phyloP scores from a whole-genome alignment of 2,113 vertebrate species.

The Prionailurus viverrinus region DNA sequence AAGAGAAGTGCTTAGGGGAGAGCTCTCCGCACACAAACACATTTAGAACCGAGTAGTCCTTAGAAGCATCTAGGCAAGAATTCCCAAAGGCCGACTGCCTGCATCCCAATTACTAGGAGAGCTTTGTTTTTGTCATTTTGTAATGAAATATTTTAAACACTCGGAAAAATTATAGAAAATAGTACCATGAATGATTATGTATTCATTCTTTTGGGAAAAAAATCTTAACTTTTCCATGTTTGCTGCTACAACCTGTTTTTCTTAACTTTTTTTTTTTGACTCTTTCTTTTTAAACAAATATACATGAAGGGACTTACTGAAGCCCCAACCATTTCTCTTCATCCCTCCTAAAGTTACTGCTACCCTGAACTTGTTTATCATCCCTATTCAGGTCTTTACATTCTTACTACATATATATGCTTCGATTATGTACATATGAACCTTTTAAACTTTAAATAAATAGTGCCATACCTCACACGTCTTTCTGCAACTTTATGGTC shows the following conservation, averaged over 20 bases:
- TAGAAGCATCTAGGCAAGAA: background rate
- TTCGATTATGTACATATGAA: background rate
- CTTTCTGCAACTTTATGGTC: background rate
- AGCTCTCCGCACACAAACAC: background rate
- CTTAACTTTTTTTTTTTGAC: background rate
- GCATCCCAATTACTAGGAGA: background rate
- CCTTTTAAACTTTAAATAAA: conserved; percentile 1
- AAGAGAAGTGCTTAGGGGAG: background rate
- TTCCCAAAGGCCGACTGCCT: too few relatives aligned
- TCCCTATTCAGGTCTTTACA: background rate
- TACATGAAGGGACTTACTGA: background rate
- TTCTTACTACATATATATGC: background rate
- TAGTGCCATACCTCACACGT: background rate
- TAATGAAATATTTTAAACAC: background rate
- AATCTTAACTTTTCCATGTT: background rate
- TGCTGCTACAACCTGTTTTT: background rate
- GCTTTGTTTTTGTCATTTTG: background rate
- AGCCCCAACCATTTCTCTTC: background rate
- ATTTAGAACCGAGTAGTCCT: background rate
- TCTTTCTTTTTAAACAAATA: background rate
- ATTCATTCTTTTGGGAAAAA: background rate
- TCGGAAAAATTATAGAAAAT: background rate
- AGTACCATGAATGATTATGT: background rate
- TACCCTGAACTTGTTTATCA: background rate
- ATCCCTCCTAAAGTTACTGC: background rate